These are phyloP conservation scores for Pandion haliaetus DNA, from an alignment of 2,113 vertebrate genomes.

Conservation along the genomic window DNA sequence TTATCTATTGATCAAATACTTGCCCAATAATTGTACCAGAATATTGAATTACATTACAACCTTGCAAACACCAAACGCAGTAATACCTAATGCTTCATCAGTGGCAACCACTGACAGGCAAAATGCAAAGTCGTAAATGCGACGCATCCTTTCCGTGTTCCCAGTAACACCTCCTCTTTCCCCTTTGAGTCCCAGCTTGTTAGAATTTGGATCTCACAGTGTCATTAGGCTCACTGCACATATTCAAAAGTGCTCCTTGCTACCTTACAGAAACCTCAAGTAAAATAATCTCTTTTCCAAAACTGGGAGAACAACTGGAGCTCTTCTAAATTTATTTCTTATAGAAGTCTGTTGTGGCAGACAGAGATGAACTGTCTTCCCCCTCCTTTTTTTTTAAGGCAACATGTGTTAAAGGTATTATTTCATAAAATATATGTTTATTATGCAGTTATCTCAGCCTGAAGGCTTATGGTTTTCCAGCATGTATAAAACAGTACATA, in stretches of 20 bases:
- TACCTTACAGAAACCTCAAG: not conserved
- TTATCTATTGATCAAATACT: not conserved
- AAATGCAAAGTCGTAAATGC: not conserved
- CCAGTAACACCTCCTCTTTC: not conserved
- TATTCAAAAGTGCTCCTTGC: not conserved
- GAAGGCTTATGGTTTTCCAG: conserved; percentile 62
- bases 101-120: not conserved
- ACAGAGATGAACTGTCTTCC: not conserved
- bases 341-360: not conserved
- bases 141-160: not conserved
- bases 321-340: not conserved
- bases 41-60: not conserved
- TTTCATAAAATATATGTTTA: conserved; percentile 68
- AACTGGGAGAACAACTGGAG: not conserved
- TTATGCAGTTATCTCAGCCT: conserved; percentile 66
- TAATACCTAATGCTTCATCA: not conserved
- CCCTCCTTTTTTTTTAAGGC: not conserved
- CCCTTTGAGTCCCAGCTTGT: not conserved
- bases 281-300: not conserved
- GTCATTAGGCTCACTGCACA: not conserved
- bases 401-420: conserved; percentile 70
- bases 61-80: not conserved
- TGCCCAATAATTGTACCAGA: not conserved
- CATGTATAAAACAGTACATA: conserved; percentile 63
- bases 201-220: not conserved